A percentile compares a stretch with the other conserved stretches of the same genome.
Conservation (phyloP, 37 sponge, comb jelly and placozoan genomes). For the Agelas oroides region DNA sequence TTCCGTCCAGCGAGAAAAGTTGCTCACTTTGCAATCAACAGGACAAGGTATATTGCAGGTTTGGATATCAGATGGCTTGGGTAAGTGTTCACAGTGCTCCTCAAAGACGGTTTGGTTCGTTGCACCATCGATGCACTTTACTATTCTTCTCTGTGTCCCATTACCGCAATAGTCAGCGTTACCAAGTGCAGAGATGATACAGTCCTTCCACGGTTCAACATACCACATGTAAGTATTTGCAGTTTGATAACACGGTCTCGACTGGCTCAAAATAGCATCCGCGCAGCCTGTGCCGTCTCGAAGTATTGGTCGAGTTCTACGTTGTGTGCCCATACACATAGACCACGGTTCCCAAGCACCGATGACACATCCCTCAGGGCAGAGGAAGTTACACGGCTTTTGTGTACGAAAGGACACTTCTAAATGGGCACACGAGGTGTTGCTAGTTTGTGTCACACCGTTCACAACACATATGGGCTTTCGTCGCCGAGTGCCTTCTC, state of each 20-base stretch:
- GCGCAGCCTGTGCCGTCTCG: not conserved
- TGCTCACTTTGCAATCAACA: conserved; percentile 35
- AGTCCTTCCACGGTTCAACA: conserved; percentile 11
- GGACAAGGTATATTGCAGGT: conserved; percentile 35
- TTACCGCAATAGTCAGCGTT: conserved; percentile 23
- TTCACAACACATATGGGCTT: conserved; percentile 25
- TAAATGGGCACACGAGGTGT: not conserved
- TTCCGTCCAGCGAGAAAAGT: conserved; percentile 19
- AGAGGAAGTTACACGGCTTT: conserved; percentile 7
- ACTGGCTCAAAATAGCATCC: not conserved
- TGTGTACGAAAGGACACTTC: not conserved
- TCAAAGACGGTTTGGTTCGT: not conserved
- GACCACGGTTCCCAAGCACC: conserved; percentile 35
- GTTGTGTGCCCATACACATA: conserved; percentile 4
- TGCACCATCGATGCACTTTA: not conserved
- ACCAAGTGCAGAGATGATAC: conserved; percentile 3
- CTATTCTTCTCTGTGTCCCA: conserved; percentile 14
- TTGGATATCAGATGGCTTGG: not conserved
- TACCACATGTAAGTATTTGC: not conserved
- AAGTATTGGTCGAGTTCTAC: not conserved
- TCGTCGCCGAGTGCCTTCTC: not conserved
- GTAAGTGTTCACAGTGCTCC: not conserved
- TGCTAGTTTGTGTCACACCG: not conserved
- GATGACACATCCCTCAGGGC: conserved; percentile 43
- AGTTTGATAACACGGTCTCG: not conserved